Base-by-base conservation (phyloP, 2,797 vertebrate species). In the Sebastes iracundus region DNA sequence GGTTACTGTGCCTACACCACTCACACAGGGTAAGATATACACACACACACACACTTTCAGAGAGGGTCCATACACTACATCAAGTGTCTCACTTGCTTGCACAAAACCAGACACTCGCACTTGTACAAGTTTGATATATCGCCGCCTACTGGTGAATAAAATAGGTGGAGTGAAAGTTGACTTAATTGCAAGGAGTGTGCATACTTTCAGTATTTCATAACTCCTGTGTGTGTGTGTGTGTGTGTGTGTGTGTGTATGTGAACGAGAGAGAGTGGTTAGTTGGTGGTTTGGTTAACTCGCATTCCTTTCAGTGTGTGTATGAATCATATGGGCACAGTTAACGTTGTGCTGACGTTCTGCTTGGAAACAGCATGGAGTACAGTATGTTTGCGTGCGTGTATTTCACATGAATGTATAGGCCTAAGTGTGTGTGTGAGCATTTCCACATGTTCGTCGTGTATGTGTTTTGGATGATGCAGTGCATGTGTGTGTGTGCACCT, bases 21-120 rank as follows among this genome's bases (percentile, higher is more conserved):
- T 97, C 42, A 96, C 96, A 42, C 96, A 97, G 79, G 96, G 96
- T 97, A 92, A 93, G 79, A 55, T n/a, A 11, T 4, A 25, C 9
- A 65, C 23, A 23, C 23, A 23, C 23, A 23, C 23, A 23, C 23
- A 23, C 66, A 16, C 56, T 53, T 32, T 53, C 56, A 78, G 23
- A 64, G 56, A 58, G 18, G 27, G 6, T 20, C 4, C 28, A 46
- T 27, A 38, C 16, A 27, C 49, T n/a, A 1, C 3, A 56, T 55
- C 33, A 52, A 1, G 1, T 58, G 49, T 59, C 66, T 16, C 2
- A 61, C 1, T 52, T 75, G 38, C 13, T 59, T 77, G 35, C 14
- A 35, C 61, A 81, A 8, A 67, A 72, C 4, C 42, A 28, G 32
- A 1, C 11, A 4, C 20, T 27, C 30, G 28, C 27, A 23, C 23